Conservation (phyloP, 2,113 vertebrate genomes). For the Alligator sinensis region DNA sequence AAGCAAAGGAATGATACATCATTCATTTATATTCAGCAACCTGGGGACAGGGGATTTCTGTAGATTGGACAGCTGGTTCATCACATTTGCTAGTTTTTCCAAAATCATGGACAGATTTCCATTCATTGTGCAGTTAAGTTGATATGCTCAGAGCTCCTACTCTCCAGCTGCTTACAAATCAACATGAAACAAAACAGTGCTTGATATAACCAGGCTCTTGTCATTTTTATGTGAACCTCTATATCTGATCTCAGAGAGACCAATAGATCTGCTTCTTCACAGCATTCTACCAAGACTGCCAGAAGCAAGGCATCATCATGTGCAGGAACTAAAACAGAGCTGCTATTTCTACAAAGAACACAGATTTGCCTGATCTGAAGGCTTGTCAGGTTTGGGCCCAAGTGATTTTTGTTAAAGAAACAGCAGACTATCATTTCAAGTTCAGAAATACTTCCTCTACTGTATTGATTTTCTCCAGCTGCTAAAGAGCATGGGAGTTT, state of each 20-base stretch:
- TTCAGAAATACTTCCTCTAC: too few species aligned
- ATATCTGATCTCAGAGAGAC: background rate
- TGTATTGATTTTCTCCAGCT: background rate
- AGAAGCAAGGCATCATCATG: background rate
- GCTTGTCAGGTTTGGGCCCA: background rate
- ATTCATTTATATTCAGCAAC: too few species aligned
- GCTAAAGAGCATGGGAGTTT: background rate
- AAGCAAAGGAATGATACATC: too few species aligned
- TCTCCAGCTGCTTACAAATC: background rate
- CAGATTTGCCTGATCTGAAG: background rate
- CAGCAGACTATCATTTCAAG: background rate
- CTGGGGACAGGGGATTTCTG: background rate
- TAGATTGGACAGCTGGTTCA: background rate
- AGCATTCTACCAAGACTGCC: background rate
- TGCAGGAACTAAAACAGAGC: background rate
- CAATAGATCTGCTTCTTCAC: background rate
- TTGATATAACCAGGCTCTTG: background rate
- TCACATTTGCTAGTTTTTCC: background rate
- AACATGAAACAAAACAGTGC: background rate
- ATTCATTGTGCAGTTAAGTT: background rate
- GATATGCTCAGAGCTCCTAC: background rate
- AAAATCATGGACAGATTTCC: rapidly evolving
- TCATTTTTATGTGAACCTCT: rapidly evolving
- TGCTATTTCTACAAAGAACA: background rate
- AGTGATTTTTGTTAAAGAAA: background rate